Evolutionary conservation across 1,140 invertebrate genomes (phyloP).

Genomic region (Phymorhynchus buccinoides): DNA sequence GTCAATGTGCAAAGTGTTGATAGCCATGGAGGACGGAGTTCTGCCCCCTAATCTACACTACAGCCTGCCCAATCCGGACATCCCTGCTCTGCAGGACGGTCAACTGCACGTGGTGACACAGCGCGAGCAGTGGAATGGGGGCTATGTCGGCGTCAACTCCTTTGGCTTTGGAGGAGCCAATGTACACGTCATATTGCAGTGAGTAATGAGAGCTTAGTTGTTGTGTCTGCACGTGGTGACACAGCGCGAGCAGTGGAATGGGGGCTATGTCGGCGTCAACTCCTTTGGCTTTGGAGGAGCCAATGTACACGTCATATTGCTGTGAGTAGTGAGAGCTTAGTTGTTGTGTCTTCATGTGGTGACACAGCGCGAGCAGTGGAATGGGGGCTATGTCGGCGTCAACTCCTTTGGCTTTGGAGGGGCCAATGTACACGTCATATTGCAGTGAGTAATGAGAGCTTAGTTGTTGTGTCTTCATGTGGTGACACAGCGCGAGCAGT

Average conservation of each 20-base stretch:
- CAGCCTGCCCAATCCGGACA: conserved; percentile 87
- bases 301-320: conserved; percentile 92
- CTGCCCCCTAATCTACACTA: conserved; percentile 95
- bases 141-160: conserved; percentile 90
- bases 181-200: conserved; percentile 89
- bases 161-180: conserved; percentile 99
- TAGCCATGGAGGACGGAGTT: conserved; percentile 89
- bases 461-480: conserved; percentile 92
- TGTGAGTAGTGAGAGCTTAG: too few species aligned
- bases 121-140: conserved; percentile 86
- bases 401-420: conserved; percentile 99
- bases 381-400: conserved; percentile 87
- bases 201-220: too few species aligned
- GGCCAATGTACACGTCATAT: conserved; percentile 92
- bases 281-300: conserved; percentile 98
- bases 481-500: conserved; percentile 84
- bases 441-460: conserved; percentile 81
- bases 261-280: conserved; percentile 90
- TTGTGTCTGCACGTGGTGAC: conserved; percentile 90
- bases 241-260: conserved; percentile 85
- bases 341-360: conserved; percentile 92
- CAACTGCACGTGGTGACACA: conserved; percentile 89
- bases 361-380: conserved; percentile 84
- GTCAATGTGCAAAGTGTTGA: conserved; percentile 89
- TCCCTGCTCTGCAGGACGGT: conserved; percentile 89